phyloP scores from a whole-genome alignment of 2,888 invertebrate species.

The Drosophila testacea region DNA sequence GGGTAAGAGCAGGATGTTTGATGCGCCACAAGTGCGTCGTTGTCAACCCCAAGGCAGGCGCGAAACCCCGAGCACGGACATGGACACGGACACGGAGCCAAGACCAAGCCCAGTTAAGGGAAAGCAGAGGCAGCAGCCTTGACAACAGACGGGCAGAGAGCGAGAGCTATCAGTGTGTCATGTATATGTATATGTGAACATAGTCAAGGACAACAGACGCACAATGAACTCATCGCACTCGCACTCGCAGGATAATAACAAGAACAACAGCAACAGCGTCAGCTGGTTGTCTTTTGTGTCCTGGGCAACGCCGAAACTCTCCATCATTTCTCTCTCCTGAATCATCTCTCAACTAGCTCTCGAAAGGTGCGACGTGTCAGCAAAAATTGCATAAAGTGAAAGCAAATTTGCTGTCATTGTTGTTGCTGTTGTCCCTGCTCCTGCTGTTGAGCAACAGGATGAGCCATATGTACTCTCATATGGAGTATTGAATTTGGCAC shows the following conservation, averaged over 20 bases:
- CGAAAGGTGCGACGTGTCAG: constrained; percentile 74
- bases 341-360: not conserved
- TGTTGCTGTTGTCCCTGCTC: constrained; percentile 44
- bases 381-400: constrained; percentile 72
- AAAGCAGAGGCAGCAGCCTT: constrained; percentile 33
- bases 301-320: constrained; percentile 25
- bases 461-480: constrained; percentile 10
- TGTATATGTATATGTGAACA: constrained; percentile 8
- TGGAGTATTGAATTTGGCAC: constrained; percentile 43
- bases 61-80: not conserved
- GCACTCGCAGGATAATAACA: constrained; percentile 42
- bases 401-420: constrained; percentile 64
- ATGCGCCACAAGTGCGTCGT: constrained; percentile 76
- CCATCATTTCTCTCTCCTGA: not conserved
- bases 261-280: constrained; percentile 21
- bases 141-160: constrained; percentile 31
- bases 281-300: constrained; percentile 50
- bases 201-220: constrained; percentile 66
- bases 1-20: constrained; percentile 36
- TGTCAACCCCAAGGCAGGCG: constrained; percentile 61
- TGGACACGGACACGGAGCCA: constrained; percentile 2
- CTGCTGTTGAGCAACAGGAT: constrained; percentile 48
- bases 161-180: constrained; percentile 18
- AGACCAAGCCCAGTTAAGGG: constrained; percentile 18
- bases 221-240: constrained; percentile 72